Base-by-base conservation (phyloP, 2,113 vertebrate species). In the Psittacula cyanocephala region DNA sequence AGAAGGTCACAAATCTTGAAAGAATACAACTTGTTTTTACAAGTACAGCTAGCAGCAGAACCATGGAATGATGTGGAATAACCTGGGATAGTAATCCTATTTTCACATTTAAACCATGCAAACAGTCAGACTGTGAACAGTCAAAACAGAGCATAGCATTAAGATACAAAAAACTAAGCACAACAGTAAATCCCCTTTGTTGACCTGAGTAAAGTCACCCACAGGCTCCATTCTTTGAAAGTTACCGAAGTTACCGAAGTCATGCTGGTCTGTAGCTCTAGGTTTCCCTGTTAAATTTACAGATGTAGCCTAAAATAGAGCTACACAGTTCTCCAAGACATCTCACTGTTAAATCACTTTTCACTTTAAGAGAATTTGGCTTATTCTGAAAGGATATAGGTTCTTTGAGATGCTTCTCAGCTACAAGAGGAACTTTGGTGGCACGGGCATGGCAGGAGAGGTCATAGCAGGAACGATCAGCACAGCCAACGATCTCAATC, bases 401-500 rank as follows among this genome's bases (percentile, higher is more conserved):
- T 97, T 99, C 99, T 97, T 99, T 99, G 39, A 99, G 98, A 72
- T 97, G 99, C 95, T 99, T 99, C 97, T 99, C 99, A 33, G 99
- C 99, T 53, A 99, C 97, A 55, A 99, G 98, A n/a, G 99, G 99
- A 90, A 99, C 99, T 98, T 99, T 99, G 91, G 99, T 99, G 86
- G 98, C 99, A 15, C 98, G 97, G 23, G 99, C 98, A 8, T 99
- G 99, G 92, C 99, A 99, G 71, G 98, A 96, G 79, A 99, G 98
- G 97, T 99, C 99, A 3, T 98, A 99, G 95, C 99, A 99, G 29
- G 99, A 99, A 37, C 99, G 98, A 97, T 99, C 99, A 22, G 99
- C 99, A 81, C 99, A 99, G 27, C 99, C 99, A 55, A 99, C 99
- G 2, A 99, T 99, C 96, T 99, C 99, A 47, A 99, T 99, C 99